A percentile compares a stretch with the other conserved stretches of the same genome.
Evolutionary conservation across 2,888 invertebrate species (phyloP).

Genomic region (Cryptocephalus moraei): DNA sequence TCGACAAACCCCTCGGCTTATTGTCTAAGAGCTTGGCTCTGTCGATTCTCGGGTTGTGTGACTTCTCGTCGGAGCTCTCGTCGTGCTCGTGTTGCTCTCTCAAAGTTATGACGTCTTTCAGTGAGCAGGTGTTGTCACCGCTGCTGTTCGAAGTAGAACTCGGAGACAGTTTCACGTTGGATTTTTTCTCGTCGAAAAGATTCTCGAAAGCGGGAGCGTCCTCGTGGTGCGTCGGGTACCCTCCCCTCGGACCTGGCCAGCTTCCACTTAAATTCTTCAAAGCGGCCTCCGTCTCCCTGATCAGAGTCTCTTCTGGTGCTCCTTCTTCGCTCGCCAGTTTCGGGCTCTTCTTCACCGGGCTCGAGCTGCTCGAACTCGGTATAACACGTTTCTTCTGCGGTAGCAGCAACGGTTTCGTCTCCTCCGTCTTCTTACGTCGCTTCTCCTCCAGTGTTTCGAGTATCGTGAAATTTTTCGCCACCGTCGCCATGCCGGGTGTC

Average conservation of each 20-base stretch:
- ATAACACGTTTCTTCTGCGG: constrained; percentile 52
- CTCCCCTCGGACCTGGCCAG: constrained; percentile 63
- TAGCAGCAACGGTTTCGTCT: constrained; percentile 37
- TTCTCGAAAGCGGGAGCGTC: constrained; percentile 76
- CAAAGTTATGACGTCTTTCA: constrained; percentile 54
- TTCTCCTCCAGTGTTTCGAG: constrained; percentile 33
- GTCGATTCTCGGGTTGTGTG: constrained; percentile 19
- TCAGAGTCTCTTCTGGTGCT: constrained; percentile 67
- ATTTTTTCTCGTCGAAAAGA: constrained; percentile 73
- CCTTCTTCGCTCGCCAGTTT: constrained; percentile 36
- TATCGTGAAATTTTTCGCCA: constrained; percentile 26
- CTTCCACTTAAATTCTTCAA: constrained; percentile 78
- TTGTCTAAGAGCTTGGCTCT: constrained; percentile 6
- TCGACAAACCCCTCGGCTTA: constrained; percentile 16
- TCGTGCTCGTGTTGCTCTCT: constrained; percentile 33
- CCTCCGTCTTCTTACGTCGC: constrained; percentile 40
- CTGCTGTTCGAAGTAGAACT: constrained; percentile 50
- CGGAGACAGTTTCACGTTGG: constrained; percentile 51
- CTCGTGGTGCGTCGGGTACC: constrained; percentile 58
- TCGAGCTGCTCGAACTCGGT: constrained; percentile 25
- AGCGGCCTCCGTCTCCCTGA: constrained; percentile 81
- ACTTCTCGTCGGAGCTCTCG: constrained; percentile 20
- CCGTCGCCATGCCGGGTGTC: constrained; percentile 29
- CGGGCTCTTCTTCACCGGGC: constrained; percentile 37
- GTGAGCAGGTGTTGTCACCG: constrained; percentile 52